Conservation (phyloP, 2,113 vertebrate genomes). For the Phalacrocorax brasilianus region DNA sequence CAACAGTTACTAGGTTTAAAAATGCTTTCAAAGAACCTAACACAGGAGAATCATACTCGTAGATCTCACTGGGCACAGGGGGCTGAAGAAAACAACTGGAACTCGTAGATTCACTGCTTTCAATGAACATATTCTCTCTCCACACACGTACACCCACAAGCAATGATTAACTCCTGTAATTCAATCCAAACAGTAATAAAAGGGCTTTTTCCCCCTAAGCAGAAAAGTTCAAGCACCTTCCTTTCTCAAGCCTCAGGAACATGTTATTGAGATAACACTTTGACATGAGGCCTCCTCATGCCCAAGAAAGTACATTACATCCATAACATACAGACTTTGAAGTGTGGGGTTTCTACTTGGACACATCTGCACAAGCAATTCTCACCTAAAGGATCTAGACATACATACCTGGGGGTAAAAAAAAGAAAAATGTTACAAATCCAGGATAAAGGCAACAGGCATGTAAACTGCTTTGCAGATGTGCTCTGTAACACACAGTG, state of each 20-base stretch:
- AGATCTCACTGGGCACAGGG: background rate
- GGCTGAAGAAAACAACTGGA: background rate
- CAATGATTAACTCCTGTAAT: slow-evolving; percentile 18
- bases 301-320: background rate
- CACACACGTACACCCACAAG: rapidly evolving
- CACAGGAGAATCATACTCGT: background rate
- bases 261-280: background rate
- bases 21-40: background rate
- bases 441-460: background rate
- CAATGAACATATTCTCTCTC: background rate
- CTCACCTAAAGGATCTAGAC: background rate
- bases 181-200: slow-evolving; percentile 44
- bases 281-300: background rate
- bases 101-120: background rate
- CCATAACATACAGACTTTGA: background rate
- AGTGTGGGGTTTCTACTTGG: background rate
- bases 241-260: background rate
- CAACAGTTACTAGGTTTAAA: background rate
- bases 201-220: background rate
- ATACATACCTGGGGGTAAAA: background rate
- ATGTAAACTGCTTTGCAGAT: background rate
- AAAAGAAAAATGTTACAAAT: background rate
- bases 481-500: background rate
- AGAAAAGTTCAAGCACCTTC: background rate
- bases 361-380: background rate